Evolutionary conservation across 2,113 vertebrate species (phyloP).

Genomic region (Pygoscelis adeliae): DNA sequence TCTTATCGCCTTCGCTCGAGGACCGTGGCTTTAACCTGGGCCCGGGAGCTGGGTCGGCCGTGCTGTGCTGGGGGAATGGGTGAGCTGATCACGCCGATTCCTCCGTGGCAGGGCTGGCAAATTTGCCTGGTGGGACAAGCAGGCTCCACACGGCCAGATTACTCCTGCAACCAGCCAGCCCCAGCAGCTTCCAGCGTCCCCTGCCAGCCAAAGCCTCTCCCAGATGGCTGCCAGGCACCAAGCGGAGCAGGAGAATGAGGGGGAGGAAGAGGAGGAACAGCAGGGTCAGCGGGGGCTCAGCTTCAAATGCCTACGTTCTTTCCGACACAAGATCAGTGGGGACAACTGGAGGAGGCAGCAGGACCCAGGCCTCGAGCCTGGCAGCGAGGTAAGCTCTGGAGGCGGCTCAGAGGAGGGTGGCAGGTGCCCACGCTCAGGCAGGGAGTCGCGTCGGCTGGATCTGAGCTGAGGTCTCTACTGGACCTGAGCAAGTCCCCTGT

Average conservation of each 20-base stretch:
- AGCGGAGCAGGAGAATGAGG: not conserved
- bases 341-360: slow-evolving; percentile 65
- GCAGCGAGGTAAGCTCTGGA: not conserved
- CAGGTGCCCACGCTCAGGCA: not conserved
- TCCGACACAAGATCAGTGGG: slow-evolving; percentile 51
- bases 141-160: not conserved
- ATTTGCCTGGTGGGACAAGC: not conserved
- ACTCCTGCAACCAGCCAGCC: not conserved
- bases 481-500: not conserved
- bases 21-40: not conserved
- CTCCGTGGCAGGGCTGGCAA: not conserved
- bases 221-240: not conserved
- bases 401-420: not conserved
- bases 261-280: not conserved
- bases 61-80: not conserved
- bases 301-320: slow-evolving; percentile 69
- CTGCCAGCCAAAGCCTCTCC: not conserved
- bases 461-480: not conserved
- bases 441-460: not conserved
- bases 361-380: not conserved
- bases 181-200: not conserved
- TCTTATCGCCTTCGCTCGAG: fast-evolving
- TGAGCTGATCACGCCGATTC: not conserved
- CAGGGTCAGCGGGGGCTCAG: slow-evolving; percentile 10
- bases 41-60: not conserved